Evolutionary conservation across 2,113 vertebrate species (phyloP).

Genomic region (Rhineura floridana): DNA sequence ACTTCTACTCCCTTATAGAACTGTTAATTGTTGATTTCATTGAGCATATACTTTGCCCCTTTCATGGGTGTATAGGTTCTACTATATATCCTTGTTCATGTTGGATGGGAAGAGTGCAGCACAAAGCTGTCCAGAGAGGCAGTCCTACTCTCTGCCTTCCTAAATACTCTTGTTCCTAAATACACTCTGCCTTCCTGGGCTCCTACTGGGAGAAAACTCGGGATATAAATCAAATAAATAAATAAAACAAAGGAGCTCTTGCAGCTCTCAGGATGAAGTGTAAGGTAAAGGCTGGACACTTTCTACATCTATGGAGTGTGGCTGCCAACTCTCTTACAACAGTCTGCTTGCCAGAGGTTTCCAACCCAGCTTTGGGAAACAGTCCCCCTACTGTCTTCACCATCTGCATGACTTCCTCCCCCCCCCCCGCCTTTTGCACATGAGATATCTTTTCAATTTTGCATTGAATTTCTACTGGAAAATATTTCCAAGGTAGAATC

Average conservation of each 20-base stretch:
- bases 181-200: neutral
- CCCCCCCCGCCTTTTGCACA: neutral
- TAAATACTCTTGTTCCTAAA: too few species aligned
- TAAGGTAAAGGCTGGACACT: neutral
- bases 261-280: neutral
- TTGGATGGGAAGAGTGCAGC: neutral
- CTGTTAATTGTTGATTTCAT: conserved; percentile 6
- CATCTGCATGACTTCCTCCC: conserved; percentile 27
- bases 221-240: too few species aligned
- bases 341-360: conserved; percentile 32
- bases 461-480: neutral
- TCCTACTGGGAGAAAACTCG: too few species aligned
- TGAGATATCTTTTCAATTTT: neutral
- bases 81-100: neutral
- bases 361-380: conserved; percentile 28
- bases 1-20: neutral
- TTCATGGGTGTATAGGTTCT: neutral
- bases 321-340: conserved; percentile 34
- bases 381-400: conserved; percentile 30
- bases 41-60: neutral
- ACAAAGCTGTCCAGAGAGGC: neutral
- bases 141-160: neutral
- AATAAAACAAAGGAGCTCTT: neutral
- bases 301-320: conserved; percentile 23
- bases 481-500: neutral